phyloP scores from a whole-genome alignment of 30 jellyfish, hydroid and myxozoan genomes.

The Thelohanellus kitauei region DNA sequence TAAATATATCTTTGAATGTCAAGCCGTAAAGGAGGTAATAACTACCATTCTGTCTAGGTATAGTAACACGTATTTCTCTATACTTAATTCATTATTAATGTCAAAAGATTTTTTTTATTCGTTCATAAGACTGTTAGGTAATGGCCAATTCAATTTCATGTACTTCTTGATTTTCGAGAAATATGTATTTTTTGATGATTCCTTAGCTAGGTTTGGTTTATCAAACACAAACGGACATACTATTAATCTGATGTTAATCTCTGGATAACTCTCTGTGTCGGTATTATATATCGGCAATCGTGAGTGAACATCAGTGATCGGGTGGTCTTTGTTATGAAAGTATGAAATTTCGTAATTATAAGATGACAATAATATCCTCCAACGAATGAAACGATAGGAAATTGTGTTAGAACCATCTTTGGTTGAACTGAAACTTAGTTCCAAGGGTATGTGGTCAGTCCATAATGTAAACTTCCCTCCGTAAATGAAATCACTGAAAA shows the following conservation, averaged over 20 bases:
- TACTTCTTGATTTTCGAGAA: conserved; percentile 1
- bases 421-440: conserved; percentile 6
- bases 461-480: conserved; percentile 20
- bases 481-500: conserved; percentile 17
- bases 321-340: not conserved
- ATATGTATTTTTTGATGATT: conserved; percentile 5
- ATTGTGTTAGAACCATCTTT: conserved; percentile 14
- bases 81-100: too few relatives aligned
- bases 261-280: not conserved
- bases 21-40: too few relatives aligned
- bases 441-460: conserved; percentile 17
- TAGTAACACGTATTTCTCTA: too few relatives aligned
- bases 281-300: conserved; percentile 3
- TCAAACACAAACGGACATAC: too few relatives aligned
- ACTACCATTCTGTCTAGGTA: too few relatives aligned
- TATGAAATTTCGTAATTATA: too few relatives aligned
- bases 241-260: too few relatives aligned
- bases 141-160: conserved; percentile 5
- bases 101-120: too few relatives aligned
- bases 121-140: too few relatives aligned
- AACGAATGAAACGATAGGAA: conserved; percentile 11
- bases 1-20: too few relatives aligned
- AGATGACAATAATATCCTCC: conserved; percentile 8
- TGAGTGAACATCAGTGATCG: conserved; percentile 3
- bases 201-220: not conserved